Conservation (phyloP, 1,140 invertebrate genomes). For the Drosophila pruinosa region DNA sequence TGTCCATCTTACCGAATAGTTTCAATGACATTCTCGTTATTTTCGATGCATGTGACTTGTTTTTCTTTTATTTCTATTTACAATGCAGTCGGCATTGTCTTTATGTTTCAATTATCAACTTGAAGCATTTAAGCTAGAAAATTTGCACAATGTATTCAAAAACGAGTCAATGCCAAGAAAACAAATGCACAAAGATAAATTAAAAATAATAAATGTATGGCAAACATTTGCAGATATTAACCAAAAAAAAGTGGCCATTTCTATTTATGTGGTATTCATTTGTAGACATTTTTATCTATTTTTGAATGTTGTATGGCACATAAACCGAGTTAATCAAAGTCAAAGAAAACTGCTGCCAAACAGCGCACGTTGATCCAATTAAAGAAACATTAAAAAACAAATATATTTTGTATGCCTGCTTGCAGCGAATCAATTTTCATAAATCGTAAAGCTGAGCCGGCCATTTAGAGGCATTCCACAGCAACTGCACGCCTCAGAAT, state of each 20-base stretch:
- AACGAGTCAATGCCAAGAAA: background rate
- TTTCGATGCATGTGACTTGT: background rate
- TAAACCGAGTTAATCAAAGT: slow-evolving; percentile 1
- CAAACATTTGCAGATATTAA: background rate
- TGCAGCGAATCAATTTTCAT: slow-evolving; percentile 69
- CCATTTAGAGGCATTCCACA: slow-evolving; percentile 44
- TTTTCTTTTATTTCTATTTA: background rate
- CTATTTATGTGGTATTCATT: background rate
- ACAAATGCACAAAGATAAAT: no score
- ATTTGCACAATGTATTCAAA: background rate
- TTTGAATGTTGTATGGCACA: background rate
- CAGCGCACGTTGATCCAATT: slow-evolving; percentile 35
- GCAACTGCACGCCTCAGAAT: slow-evolving; percentile 30
- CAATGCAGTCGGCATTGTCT: background rate
- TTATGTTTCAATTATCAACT: slow-evolving; percentile 4
- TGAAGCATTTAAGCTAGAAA: background rate
- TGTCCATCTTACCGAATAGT: background rate
- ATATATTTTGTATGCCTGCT: slow-evolving; percentile 29
- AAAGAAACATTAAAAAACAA: slow-evolving; percentile 47
- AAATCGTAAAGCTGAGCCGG: slow-evolving; percentile 58
- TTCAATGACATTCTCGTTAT: background rate
- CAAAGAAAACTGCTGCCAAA: background rate
- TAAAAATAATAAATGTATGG: no score
- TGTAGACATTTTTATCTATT: background rate
- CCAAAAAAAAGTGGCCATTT: background rate